A percentile compares a stretch with the other conserved stretches of the same genome.
Conservation (phyloP, 2,113 vertebrate species). For the Corythornis madagascariensis region DNA sequence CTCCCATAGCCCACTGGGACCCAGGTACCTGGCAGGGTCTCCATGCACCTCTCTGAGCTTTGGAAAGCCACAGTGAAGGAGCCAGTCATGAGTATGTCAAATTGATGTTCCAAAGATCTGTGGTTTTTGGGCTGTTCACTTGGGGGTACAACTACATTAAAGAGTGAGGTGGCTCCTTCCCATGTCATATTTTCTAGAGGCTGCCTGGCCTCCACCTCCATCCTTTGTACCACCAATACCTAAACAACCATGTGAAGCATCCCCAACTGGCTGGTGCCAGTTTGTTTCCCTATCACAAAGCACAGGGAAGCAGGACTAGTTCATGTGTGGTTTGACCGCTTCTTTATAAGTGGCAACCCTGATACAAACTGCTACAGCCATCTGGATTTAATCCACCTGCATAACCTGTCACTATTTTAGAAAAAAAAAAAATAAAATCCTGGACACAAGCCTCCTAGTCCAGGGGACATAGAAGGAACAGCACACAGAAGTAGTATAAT, state of each 20-base stretch:
- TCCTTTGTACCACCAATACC: neutral
- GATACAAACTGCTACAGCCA: neutral
- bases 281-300: neutral
- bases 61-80: neutral
- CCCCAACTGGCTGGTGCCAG: neutral
- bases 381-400: neutral
- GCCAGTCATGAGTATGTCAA: neutral
- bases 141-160: neutral
- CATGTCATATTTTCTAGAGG: neutral
- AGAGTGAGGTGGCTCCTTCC: neutral
- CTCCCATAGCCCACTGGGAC: neutral
- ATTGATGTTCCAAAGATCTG: neutral
- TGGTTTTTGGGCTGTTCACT: neutral
- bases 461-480: neutral
- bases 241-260: fast-evolving
- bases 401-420: neutral
- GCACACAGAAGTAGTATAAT: neutral
- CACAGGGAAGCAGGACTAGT: neutral
- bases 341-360: neutral
- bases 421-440: neutral
- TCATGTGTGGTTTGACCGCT: fast-evolving
- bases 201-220: neutral
- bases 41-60: neutral
- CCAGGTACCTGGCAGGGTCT: neutral
- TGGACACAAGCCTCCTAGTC: neutral